Percentiles rank a stretch among this genome's conserved stretches.
phyloP scores from a whole-genome alignment of 2,113 vertebrate species.

The Daphoenositta chrysoptera region DNA sequence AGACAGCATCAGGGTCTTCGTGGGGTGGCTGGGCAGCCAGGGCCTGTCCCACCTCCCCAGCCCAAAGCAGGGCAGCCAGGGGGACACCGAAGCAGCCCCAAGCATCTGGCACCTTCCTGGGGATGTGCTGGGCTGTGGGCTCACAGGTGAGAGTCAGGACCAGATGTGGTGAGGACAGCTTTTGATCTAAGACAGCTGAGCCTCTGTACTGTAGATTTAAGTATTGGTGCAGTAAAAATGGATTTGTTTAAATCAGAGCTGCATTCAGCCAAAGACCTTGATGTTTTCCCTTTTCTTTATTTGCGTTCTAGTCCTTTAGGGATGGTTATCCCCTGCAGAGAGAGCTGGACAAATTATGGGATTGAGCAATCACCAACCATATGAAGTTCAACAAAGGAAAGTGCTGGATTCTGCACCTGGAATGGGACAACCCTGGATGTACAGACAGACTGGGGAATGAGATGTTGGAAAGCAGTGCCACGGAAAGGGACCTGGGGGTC shows the following conservation, averaged over 20 bases:
- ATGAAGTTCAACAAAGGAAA: not conserved
- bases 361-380: not conserved
- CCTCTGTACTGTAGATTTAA: not conserved
- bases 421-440: accelerated
- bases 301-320: not conserved
- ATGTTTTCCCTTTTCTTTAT: not conserved
- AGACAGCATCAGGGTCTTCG: accelerated
- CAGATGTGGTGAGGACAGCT: not conserved
- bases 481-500: not conserved
- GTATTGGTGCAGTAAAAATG: not conserved
- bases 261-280: not conserved
- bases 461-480: not conserved
- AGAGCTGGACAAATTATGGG: not conserved
- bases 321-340: not conserved
- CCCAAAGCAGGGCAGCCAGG: not conserved
- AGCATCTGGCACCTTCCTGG: not conserved
- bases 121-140: accelerated
- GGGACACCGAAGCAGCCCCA: accelerated
- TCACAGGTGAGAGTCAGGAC: too few species aligned
- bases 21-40: not conserved
- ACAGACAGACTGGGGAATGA: not conserved
- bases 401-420: not conserved
- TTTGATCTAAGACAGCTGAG: not conserved
- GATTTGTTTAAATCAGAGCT: not conserved
- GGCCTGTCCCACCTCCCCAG: not conserved